Conservation (phyloP, 2,797 vertebrate species). For the Lithobates sylvaticus region DNA sequence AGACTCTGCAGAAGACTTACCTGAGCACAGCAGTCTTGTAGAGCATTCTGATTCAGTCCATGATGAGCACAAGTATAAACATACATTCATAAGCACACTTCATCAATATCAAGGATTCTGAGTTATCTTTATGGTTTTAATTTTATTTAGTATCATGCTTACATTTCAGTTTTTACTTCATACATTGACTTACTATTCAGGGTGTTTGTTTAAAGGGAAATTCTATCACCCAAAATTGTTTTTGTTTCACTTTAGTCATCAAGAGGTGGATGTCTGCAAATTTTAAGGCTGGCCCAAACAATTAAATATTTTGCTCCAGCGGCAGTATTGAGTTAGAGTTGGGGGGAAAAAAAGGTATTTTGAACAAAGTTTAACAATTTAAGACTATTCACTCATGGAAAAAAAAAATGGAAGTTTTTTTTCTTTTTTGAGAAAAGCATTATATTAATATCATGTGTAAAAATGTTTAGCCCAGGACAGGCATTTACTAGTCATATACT, state of each 20-base stretch:
- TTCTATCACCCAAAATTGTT: not conserved
- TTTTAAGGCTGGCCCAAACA: not conserved
- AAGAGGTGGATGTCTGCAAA: not conserved
- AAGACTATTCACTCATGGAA: no score
- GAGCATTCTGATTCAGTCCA: slow-evolving; percentile 89
- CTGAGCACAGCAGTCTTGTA: slow-evolving; percentile 84
- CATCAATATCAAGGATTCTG: slow-evolving; percentile 88
- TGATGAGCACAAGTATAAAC: slow-evolving; percentile 82
- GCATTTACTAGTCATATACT: no score
- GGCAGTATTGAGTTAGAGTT: no score
- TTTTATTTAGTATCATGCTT: not conserved
- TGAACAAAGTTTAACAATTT: no score
- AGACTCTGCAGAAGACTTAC: slow-evolving; percentile 93
- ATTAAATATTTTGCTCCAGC: no score
- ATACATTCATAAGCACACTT: slow-evolving; percentile 84
- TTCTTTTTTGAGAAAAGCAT: no score
- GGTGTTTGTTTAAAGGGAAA: not conserved
- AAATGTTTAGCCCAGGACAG: no score
- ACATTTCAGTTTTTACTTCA: not conserved
- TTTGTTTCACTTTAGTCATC: not conserved
- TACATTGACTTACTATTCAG: not conserved
- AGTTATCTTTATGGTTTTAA: slow-evolving; percentile 20
- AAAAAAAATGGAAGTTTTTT: no score
- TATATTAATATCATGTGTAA: no score
- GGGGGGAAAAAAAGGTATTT: no score